Percentiles rank a stretch among this genome's conserved stretches.
These are phyloP conservation scores for Odontocerum albicorne DNA, from an alignment of 2,888 invertebrate species.

Conservation along the genomic window DNA sequence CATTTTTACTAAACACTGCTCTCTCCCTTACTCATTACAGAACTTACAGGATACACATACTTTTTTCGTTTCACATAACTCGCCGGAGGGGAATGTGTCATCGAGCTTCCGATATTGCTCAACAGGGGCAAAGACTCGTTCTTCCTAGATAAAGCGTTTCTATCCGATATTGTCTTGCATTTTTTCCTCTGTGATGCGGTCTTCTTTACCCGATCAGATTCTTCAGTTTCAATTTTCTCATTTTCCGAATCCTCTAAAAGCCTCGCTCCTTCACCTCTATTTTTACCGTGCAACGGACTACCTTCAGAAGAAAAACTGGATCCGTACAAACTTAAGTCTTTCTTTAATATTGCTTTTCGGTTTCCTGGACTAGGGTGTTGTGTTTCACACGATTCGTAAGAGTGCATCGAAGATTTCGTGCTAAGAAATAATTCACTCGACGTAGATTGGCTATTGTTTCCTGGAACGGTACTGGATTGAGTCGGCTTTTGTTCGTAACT, in stretches of 20 bases:
- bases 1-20: constrained; percentile 51
- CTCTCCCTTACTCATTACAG: constrained; percentile 52
- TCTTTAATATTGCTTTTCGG: constrained; percentile 27
- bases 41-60: constrained; percentile 58
- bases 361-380: constrained; percentile 20
- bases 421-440: constrained; percentile 36
- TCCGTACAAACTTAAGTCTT: constrained; percentile 28
- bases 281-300: constrained; percentile 33
- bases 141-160: constrained; percentile 41
- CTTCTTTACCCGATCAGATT: constrained; percentile 38
- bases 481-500: not conserved
- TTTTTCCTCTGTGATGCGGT: constrained; percentile 26
- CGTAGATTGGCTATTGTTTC: constrained; percentile 28
- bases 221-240: constrained; percentile 32
- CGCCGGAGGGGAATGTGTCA: constrained; percentile 49
- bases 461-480: not conserved
- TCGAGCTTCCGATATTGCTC: constrained; percentile 45
- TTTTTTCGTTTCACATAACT: constrained; percentile 63
- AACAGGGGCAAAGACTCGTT: constrained; percentile 62
- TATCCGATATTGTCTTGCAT: constrained; percentile 30
- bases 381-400: constrained; percentile 32
- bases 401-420: constrained; percentile 36
- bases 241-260: constrained; percentile 36
- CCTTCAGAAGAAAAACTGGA: constrained; percentile 34
- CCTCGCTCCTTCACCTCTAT: constrained; percentile 34